phyloP scores from a whole-genome alignment of 2,797 vertebrate genomes.

The Sebastes diploproa region DNA sequence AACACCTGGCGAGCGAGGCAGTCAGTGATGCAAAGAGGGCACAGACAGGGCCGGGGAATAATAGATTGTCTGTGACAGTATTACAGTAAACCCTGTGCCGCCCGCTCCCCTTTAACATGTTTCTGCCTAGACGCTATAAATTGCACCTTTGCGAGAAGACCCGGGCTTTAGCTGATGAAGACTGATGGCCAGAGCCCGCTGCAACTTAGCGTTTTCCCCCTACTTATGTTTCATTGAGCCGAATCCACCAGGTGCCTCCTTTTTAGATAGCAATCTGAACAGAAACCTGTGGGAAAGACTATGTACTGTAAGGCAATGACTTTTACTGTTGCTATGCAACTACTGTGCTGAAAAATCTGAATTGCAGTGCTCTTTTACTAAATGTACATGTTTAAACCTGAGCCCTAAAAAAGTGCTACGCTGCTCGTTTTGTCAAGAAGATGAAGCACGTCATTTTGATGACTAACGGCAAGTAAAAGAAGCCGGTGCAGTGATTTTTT shows the following conservation, averaged over 20 bases:
- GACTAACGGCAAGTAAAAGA: background rate
- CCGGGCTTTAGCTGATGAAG: constrained; percentile 45
- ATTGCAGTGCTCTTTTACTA: background rate
- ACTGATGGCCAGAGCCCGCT: constrained; percentile 39
- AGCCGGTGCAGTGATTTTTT: background rate
- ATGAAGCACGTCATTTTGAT: constrained; percentile 10
- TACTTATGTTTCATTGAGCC: constrained; percentile 33
- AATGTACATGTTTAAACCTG: constrained; percentile 30
- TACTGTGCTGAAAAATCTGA: constrained; percentile 6
- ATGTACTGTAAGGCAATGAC: background rate
- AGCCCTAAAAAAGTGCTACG: constrained; percentile 9
- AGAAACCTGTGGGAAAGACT: constrained; percentile 21
- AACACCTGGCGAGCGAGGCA: constrained; percentile 22
- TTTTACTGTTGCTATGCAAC: constrained; percentile 58
- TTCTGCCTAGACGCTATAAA: constrained; percentile 24
- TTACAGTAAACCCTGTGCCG: constrained; percentile 48
- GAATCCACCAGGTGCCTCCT: constrained; percentile 10
- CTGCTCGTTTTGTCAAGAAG: constrained; percentile 18
- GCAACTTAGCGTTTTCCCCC: constrained; percentile 38
- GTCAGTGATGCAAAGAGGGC: constrained; percentile 42
- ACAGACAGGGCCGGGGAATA: constrained; percentile 23
- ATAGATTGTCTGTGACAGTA: constrained; percentile 48
- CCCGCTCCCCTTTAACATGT: constrained; percentile 24
- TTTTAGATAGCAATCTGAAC: constrained; percentile 1
- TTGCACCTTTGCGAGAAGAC: constrained; percentile 31